Evolutionary conservation across 1,140 invertebrate genomes (phyloP), one percentile per base, ranked within the genome.

Genomic region (Trypoxylus dichotomus): DNA sequence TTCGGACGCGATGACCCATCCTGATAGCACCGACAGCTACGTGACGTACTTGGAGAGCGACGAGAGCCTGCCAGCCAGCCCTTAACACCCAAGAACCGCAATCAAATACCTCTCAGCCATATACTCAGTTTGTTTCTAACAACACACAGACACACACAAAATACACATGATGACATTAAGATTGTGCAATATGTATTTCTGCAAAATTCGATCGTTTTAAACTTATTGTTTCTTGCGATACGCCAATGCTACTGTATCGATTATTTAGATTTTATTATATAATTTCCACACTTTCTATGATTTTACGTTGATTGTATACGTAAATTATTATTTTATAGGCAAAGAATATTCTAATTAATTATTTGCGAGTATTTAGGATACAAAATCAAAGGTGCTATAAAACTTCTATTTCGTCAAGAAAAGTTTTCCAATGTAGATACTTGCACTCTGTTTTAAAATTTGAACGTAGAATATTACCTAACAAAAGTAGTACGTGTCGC

Each of bases 11-110:
- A 92, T 91, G 86, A 90, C 90, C 79, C 93, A 94, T 86, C 93
- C 94, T 15, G 94, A 95, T 86, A 94, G 93, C 78, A 94, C 93
- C 7, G 94, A 96, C 85, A 95, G 94, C 85, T 96, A 95, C 87
- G 95, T 96, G 68, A 96, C 94, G 58, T 96, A 95, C 88, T 90
- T 96, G 74, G 94, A 96, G 86, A 95, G 94, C 86, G 94, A 96
- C 88, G 93, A 94, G 85, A 93, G 92, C 85, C 88, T 92, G 78
- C 91, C 91, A 58, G 90, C 90, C 76, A 91, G 90, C 83, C 91
- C 91, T 88, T 92, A 92, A 86, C 85, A 83, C 54, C 19, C 58
- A 21, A 68, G 37, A 76, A 47, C 19, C 25, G 43, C 41, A 21
- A 75, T 54, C 43, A 42, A 75, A 47, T 43, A 75, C 43, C 74